Base-by-base conservation (phyloP, 1,140 invertebrate species). In the Procambarus virginalis region DNA sequence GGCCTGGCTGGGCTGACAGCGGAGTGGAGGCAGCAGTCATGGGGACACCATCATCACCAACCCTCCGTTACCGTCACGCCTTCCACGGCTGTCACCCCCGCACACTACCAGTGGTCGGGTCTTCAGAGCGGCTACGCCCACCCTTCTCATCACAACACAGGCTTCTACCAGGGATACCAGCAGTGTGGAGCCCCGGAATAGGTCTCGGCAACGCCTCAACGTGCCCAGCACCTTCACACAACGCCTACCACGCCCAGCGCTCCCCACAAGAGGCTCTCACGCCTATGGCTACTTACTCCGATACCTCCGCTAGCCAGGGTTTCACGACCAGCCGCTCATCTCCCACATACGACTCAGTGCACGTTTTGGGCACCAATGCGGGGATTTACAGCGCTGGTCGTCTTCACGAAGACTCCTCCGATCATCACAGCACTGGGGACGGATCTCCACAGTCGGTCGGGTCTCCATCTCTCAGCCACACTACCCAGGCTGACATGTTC, bases 371-470 rank as follows among this genome's bases (percentile, higher is more conserved):
- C 46, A 17, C 83, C 20, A 60, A n/a, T 20, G 46, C 77, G n/a
- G 55, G 48, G 4, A 9, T 79, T 1, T 79, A 68, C 64, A n/a
- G 77, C 20, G 60, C 77, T 8, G 76, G 49, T 20, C 22, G 85
- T 14, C 55, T 86, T 4, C 85, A 86, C 8, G 85, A 86, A 55
- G 58, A 79, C 17, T 49, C 83, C 58, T 48, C 85, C 2, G 85
- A 86, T 9, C 85, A 86, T 22, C 55, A 80, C 34, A 86, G 85
- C 48, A 79, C 60, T 6, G 58, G 77, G 58, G 84, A 70, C 5
- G 84, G 84, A 48, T 86, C 85, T 51, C 85, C 85, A 10, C 85
- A 86, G 48, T 86, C 85, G 12, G 85, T 3, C 9, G 85, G 75
- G 55, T 86, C 85, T 14, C 85, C 85, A 45, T 58, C 85, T 49